Evolutionary conservation across 2,888 invertebrate genomes (phyloP).

Genomic region (Rhimphoctona megacephalus): DNA sequence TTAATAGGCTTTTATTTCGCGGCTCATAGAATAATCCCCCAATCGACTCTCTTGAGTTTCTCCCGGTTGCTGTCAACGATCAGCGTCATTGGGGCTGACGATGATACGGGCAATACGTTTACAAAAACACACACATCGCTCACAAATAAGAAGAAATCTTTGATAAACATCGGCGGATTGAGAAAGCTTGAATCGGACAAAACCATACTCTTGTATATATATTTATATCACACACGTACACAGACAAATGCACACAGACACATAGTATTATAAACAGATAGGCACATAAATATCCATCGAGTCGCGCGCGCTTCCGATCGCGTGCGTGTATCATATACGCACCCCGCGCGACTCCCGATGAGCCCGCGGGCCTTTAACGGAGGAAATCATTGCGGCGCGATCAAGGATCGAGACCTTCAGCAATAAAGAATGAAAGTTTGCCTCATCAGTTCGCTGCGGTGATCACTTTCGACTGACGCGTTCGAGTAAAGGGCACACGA

Average conservation of each 20-base stretch:
- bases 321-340: slow-evolving; percentile 63
- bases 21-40: slow-evolving; percentile 17
- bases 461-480: slow-evolving; percentile 62
- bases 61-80: slow-evolving; percentile 54
- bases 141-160: slow-evolving; percentile 36
- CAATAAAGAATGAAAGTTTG: slow-evolving; percentile 61
- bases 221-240: background rate
- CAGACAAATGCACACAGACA: background rate
- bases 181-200: slow-evolving; percentile 46
- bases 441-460: slow-evolving; percentile 69
- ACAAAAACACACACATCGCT: slow-evolving; percentile 34
- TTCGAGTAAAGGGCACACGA: slow-evolving; percentile 18
- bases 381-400: slow-evolving; percentile 63
- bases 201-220: background rate
- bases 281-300: slow-evolving; percentile 20
- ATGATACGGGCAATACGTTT: slow-evolving; percentile 24
- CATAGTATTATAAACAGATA: background rate
- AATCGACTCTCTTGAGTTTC: slow-evolving; percentile 28
- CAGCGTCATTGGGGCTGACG: slow-evolving; percentile 47
- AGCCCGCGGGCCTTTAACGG: slow-evolving; percentile 53
- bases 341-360: slow-evolving; percentile 33
- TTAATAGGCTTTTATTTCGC: slow-evolving; percentile 57
- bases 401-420: slow-evolving; percentile 64
- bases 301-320: slow-evolving; percentile 57
- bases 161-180: slow-evolving; percentile 55